Evolutionary conservation across 2,888 invertebrate genomes (phyloP).

Genomic region (Rugalucina vietnamica): DNA sequence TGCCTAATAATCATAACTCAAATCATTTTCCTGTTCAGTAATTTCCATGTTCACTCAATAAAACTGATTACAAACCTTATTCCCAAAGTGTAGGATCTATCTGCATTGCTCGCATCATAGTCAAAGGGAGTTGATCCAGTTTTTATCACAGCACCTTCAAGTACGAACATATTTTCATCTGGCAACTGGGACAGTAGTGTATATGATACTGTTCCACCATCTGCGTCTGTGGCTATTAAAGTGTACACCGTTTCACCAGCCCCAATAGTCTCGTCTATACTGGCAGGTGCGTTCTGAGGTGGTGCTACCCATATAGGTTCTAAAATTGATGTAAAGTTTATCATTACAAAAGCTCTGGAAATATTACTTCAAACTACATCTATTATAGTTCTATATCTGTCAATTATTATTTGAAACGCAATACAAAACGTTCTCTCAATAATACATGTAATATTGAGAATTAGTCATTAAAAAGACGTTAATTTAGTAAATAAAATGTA

Average conservation of each 20-base stretch:
- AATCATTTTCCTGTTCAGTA: no score
- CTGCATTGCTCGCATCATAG: background rate
- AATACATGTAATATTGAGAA: no score
- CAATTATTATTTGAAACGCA: no score
- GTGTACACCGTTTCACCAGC: background rate
- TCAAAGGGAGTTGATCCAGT: constrained; percentile 21
- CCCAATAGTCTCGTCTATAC: background rate
- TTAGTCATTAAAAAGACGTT: no score
- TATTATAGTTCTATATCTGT: no score
- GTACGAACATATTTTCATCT: background rate
- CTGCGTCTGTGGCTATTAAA: background rate
- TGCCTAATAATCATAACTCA: no score
- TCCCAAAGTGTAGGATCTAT: background rate
- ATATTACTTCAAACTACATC: no score
- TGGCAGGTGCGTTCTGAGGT: background rate
- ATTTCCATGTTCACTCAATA: no score
- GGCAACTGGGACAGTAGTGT: constrained; percentile 11
- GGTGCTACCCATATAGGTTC: background rate
- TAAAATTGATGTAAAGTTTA: no score
- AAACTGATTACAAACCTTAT: background rate
- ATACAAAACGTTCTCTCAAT: no score
- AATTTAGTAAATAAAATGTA: no score
- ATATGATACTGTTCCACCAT: background rate
- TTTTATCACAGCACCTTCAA: constrained; percentile 14
- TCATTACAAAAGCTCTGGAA: no score